phyloP scores from a whole-genome alignment of 2,888 invertebrate species.

The Microdon myrmicae region DNA sequence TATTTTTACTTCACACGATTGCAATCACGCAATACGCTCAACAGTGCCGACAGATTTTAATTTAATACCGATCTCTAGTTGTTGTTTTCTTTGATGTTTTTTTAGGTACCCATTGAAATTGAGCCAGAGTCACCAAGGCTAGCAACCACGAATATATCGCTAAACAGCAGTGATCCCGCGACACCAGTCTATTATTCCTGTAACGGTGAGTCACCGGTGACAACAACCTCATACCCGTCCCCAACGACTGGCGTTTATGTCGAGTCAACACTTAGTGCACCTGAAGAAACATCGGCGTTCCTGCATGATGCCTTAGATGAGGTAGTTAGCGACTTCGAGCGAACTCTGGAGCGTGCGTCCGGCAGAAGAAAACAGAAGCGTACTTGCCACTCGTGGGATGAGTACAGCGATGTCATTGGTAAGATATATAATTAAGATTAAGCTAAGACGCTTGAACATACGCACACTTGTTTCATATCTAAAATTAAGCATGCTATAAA shows the following conservation, averaged over 20 bases:
- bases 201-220: constrained; percentile 48
- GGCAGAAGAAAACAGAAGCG: constrained; percentile 59
- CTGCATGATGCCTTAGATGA: constrained; percentile 69
- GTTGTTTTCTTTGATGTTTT: constrained; percentile 23
- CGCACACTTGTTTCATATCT: constrained; percentile 16
- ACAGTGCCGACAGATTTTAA: background rate
- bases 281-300: constrained; percentile 65
- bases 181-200: constrained; percentile 15
- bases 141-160: constrained; percentile 29
- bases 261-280: constrained; percentile 58
- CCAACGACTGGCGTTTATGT: constrained; percentile 49
- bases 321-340: constrained; percentile 78
- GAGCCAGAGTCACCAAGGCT: constrained; percentile 64
- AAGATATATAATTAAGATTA: constrained; percentile 48
- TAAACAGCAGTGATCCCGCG: constrained; percentile 12
- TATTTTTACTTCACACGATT: constrained; percentile 16
- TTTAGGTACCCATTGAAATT: constrained; percentile 62
- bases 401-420: constrained; percentile 59
- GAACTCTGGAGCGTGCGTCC: constrained; percentile 72
- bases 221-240: constrained; percentile 62
- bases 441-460: constrained; percentile 9
- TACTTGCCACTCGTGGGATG: constrained; percentile 56
- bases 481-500: constrained; percentile 18
- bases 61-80: constrained; percentile 1
- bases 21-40: constrained; percentile 1